Evolutionary conservation across 2,888 invertebrate genomes (phyloP), one percentile per base, ranked within the genome.

Genomic region (Meloe dianella): DNA sequence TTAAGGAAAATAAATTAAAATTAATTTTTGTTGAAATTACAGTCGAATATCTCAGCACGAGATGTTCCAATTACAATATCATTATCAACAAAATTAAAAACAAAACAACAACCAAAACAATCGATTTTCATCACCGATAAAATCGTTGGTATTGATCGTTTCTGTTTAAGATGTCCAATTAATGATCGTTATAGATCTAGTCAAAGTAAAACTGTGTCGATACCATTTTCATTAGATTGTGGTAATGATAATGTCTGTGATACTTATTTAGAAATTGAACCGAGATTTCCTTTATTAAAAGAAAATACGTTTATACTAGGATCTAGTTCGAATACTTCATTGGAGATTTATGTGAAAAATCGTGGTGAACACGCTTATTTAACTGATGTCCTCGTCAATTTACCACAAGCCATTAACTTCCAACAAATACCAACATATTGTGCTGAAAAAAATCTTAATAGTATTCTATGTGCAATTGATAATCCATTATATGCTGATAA

Each of bases 201-300:
- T 76, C 79, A 5, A 81, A n/a, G 17, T 5, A 51, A 32, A 14
- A 64, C 57, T 9, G n/a, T 69, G 14, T 27, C 61, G 27, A 73
- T 82, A 30, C 79, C 79, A 0, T 80, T 79, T 60, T 83, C 85
- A 0, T 82, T 85, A 54, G 87, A 86, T 64, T 89, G 89, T 73
- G 88, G 87, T 0, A 81, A 84, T n/a, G 87, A 88, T 67, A 80
- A 86, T 54, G 82, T 86, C 63, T 87, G 89, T 75, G 83, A 81
- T 12, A 86, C 89, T 1, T 83, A 85, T 77, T 77, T 89, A 4
- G 66, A 72, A 32, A 61, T 81, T 17, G 62, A 75, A 27, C 61
- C 75, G 0, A 64, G 47, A 22, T 77, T 80, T 60, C 66, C 70
- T 7, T 67, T 69, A n/a, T 66, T 73, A 64, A 27, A 78, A 8